These are phyloP conservation scores for Conomelus anceps DNA, from an alignment of 2,888 invertebrate genomes.

Conservation along the genomic window DNA sequence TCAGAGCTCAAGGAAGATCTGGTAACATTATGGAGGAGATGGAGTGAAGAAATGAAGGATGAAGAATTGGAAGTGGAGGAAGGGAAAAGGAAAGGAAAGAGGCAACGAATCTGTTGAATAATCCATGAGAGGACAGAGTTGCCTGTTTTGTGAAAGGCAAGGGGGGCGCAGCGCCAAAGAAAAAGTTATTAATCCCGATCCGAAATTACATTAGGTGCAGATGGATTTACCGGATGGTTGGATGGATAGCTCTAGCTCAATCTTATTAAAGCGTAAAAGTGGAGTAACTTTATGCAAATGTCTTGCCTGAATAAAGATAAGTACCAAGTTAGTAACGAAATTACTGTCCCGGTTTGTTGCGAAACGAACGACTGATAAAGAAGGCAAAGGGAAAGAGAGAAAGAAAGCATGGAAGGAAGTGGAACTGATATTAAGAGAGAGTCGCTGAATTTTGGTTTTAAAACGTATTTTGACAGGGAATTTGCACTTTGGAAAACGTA, in stretches of 20 bases:
- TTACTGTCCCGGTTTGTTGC: background rate
- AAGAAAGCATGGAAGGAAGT: background rate
- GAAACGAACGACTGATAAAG: background rate
- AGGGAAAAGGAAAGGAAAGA: background rate
- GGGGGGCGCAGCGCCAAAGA: background rate
- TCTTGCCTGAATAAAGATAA: background rate
- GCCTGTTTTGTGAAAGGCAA: background rate
- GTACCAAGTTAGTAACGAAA: background rate
- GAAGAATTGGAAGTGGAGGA: background rate
- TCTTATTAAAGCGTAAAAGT: background rate
- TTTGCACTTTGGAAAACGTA: background rate
- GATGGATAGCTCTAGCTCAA: background rate
- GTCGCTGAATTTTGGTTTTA: background rate
- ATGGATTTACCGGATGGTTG: background rate
- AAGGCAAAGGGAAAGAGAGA: background rate
- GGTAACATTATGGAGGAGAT: background rate
- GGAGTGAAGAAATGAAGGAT: background rate
- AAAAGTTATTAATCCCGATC: background rate
- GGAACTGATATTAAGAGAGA: background rate
- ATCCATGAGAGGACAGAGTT: background rate
- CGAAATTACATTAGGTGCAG: background rate
- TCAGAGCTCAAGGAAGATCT: background rate
- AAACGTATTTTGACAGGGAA: background rate
- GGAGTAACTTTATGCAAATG: background rate
- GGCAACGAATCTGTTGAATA: background rate